phyloP scores from a whole-genome alignment of 2,797 vertebrate genomes.

The Cossypha dichroa region DNA sequence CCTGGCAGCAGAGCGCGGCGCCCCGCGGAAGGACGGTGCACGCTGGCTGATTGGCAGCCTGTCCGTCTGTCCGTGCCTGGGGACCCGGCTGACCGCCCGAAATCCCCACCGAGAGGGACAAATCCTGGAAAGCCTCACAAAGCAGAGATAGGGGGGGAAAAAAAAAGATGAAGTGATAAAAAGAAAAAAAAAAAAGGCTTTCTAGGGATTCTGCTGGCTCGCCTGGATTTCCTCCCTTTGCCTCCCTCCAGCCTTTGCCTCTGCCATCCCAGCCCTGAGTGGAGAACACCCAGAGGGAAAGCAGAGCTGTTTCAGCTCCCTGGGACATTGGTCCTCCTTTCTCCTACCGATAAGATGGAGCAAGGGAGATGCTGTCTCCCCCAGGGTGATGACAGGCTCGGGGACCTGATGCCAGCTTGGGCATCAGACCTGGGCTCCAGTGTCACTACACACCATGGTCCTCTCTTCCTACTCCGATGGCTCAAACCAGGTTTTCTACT shows the following conservation, averaged over 20 bases:
- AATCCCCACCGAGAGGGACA: neutral
- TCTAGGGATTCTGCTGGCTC: constrained; percentile 26
- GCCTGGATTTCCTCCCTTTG: neutral
- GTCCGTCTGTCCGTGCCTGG: neutral
- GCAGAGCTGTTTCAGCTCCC: neutral
- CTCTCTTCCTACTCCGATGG: neutral
- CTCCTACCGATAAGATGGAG: neutral
- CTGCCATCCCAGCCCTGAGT: fast-evolving
- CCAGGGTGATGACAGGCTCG: neutral
- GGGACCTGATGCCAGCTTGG: neutral
- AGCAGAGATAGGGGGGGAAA: neutral
- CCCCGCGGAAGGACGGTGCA: no score
- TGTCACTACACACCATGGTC: fast-evolving
- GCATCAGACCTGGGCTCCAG: neutral
- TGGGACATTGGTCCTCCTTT: neutral
- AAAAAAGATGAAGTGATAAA: neutral
- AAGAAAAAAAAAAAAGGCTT: neutral
- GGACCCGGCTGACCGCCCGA: neutral
- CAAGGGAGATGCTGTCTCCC: neutral
- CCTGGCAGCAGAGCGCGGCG: neutral
- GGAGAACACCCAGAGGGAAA: neutral
- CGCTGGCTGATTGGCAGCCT: neutral
- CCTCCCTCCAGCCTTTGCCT: neutral
- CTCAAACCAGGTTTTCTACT: neutral
- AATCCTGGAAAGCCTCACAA: constrained; percentile 20